Evolutionary conservation across 2,797 vertebrate genomes (phyloP).

Genomic region (Pogonophryne albipinna): DNA sequence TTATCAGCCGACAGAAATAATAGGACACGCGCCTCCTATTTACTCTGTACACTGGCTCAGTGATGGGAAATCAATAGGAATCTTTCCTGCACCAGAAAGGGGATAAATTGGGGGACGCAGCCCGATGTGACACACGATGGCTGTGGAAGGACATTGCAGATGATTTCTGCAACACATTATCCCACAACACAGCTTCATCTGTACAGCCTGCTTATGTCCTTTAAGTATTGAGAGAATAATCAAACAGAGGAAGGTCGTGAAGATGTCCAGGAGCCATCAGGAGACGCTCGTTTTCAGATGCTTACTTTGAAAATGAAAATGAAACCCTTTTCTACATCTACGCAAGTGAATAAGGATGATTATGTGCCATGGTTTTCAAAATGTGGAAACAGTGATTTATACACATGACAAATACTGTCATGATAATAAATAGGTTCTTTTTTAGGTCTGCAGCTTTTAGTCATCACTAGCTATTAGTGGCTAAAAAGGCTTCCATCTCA

Average conservation of each 20-base stretch:
- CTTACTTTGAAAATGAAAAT: constrained; percentile 35
- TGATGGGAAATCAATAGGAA: constrained; percentile 83
- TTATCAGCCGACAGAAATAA: constrained; percentile 73
- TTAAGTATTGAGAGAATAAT: constrained; percentile 49
- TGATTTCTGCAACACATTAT: constrained; percentile 59
- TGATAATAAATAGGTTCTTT: no score
- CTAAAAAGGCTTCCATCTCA: neutral
- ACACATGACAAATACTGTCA: constrained; percentile 20
- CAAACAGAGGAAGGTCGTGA: constrained; percentile 50
- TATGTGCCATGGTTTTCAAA: neutral
- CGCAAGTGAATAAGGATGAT: constrained; percentile 2
- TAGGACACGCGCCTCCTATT: constrained; percentile 78
- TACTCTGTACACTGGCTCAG: constrained; percentile 71
- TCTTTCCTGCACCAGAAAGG: constrained; percentile 72
- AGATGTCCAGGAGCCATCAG: constrained; percentile 42
- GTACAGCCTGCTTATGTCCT: constrained; percentile 57
- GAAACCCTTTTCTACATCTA: constrained; percentile 23
- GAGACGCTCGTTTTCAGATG: constrained; percentile 43
- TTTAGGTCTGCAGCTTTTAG: neutral
- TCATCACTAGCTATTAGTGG: neutral
- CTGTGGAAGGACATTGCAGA: constrained; percentile 59
- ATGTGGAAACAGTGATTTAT: neutral
- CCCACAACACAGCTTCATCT: constrained; percentile 45
- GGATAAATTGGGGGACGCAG: constrained; percentile 72
- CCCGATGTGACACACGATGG: constrained; percentile 66